Base-by-base conservation (phyloP, 2,797 vertebrate genomes). In the Gallinago solitaria region DNA sequence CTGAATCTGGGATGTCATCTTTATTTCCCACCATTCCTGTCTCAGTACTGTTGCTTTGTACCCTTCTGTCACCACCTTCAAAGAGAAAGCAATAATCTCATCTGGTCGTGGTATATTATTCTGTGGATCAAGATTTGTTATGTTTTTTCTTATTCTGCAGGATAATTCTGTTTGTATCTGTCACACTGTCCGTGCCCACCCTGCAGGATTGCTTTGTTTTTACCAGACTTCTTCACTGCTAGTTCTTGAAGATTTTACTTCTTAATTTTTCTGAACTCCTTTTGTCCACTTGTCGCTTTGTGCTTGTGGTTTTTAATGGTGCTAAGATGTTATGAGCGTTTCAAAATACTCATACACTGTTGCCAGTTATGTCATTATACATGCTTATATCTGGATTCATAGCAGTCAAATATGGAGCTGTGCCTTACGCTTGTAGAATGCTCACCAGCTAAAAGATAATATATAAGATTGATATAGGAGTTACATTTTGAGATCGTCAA, bases 101-200 rank as follows among this genome's bases (percentile, higher is more conserved):
- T 32, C 30, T 56, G 27, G 1, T 41, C 16, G 70, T 30, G 4
- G 6, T 35, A 57, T 28, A 57, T 74, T 45, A 65, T 28, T 65
- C 69, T 45, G 5, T 9, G 7, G 23, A 80, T 56, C 6, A 48
- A 41, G 69, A 25, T 10, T 10, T 32, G 12, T 54, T 68, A 77
- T 9, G 8, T 5, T 57, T 86, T 86, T 61, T 21, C 24, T 45
- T 45, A 43, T 35, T 83, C 24, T 78, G 16, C 27, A 45, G 20
- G 24, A 37, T 51, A 57, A 65, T 78, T 83, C 50, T 45, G 17
- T 10, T 75, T 86, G 12, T 33, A 27, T 70, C 37, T 51, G 76
- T 39, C 25, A 33, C 0, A 0, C 17, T 51, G n/a, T 11, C 25
- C 15, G 12, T 51, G 76, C 11, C 32, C 1, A 0, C 2, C 70